phyloP scores from a whole-genome alignment of 2,113 vertebrate species.

The Euleptes europaea region DNA sequence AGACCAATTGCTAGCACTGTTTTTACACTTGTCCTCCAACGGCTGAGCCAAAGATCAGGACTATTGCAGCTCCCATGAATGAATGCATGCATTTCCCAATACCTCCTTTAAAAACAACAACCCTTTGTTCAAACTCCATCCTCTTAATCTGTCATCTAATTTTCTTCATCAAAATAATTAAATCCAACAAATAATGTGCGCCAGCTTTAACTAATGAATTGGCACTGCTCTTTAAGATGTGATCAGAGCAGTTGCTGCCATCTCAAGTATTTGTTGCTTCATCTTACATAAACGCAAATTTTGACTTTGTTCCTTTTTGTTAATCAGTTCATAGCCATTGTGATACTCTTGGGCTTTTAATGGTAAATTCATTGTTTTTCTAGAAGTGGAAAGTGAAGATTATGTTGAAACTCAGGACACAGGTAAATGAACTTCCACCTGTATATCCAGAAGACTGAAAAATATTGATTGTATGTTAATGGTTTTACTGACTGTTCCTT shows the following conservation, averaged over 20 bases:
- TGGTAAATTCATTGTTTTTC: slow-evolving; percentile 24
- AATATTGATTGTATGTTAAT: background rate
- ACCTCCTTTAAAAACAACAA: background rate
- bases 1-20: background rate
- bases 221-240: background rate
- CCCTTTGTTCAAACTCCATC: background rate
- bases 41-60: background rate
- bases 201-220: background rate
- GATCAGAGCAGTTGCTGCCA: background rate
- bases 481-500: background rate
- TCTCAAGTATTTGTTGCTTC: background rate
- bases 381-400: slow-evolving; percentile 46
- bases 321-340: background rate
- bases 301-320: background rate
- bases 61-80: background rate
- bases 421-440: slow-evolving; percentile 32
- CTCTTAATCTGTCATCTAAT: background rate
- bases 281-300: background rate
- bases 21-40: background rate
- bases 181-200: background rate
- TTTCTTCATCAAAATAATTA: background rate
- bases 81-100: background rate
- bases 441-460: background rate
- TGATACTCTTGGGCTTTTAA: background rate
- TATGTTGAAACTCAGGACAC: slow-evolving; percentile 26